Percentiles rank a stretch among this genome's conserved stretches.
These are phyloP conservation scores for Uloborus plumipes DNA, from an alignment of 2,888 invertebrate species.

Conservation along the genomic window DNA sequence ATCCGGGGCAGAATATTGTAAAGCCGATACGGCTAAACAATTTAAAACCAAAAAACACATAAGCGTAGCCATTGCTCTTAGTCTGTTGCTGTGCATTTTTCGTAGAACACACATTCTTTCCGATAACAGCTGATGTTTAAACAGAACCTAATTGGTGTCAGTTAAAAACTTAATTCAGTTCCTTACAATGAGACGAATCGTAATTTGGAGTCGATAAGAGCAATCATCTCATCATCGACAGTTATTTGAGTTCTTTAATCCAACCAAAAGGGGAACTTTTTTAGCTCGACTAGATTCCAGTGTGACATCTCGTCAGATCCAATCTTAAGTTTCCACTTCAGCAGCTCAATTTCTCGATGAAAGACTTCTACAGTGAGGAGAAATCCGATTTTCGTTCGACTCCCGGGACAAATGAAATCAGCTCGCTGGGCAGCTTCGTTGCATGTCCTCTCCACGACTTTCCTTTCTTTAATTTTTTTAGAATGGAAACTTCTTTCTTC, in stretches of 20 bases:
- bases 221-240: constrained; percentile 35
- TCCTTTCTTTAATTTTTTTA: constrained; percentile 9
- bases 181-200: not conserved
- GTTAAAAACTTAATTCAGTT: constrained; percentile 12
- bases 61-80: not conserved
- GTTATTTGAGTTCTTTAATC: constrained; percentile 26
- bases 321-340: constrained; percentile 41
- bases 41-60: constrained; percentile 16
- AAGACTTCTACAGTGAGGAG: constrained; percentile 5
- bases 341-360: constrained; percentile 26
- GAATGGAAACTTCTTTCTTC: constrained; percentile 11
- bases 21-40: constrained; percentile 7
- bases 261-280: constrained; percentile 10
- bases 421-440: constrained; percentile 1
- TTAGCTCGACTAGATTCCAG: constrained; percentile 23
- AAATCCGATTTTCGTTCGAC: constrained; percentile 34
- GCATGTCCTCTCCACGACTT: constrained; percentile 8
- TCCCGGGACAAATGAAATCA: constrained; percentile 47
- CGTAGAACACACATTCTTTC: too few relatives aligned
- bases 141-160: not conserved
- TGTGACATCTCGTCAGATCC: constrained; percentile 29
- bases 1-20: constrained; percentile 49
- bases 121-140: too few relatives aligned
- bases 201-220: constrained; percentile 11
- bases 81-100: not conserved